Percentiles rank a stretch among this genome's conserved stretches.
These are phyloP conservation scores for Antheraea yamamai DNA, from an alignment of 2,888 invertebrate genomes.

Conservation along the genomic window DNA sequence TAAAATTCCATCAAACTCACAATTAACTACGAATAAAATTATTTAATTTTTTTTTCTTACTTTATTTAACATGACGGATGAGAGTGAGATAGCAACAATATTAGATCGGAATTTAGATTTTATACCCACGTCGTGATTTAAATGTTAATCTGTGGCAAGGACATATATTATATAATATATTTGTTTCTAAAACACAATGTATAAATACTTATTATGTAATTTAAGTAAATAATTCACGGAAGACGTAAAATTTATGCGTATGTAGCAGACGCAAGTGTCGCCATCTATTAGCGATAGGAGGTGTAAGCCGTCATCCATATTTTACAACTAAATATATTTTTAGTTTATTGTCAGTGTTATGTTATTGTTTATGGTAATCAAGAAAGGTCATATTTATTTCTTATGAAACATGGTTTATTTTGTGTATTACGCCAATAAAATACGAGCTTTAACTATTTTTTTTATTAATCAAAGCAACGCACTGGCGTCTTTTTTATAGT, in stretches of 20 bases:
- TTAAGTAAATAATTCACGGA: not conserved
- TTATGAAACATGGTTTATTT: not conserved
- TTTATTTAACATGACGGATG: not conserved
- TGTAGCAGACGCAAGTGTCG: not conserved
- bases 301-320: not conserved
- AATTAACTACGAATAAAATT: not conserved
- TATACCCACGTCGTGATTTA: not conserved
- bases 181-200: not conserved
- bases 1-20: not conserved
- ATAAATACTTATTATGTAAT: not conserved
- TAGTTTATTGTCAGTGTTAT: not conserved
- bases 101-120: not conserved
- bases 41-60: not conserved
- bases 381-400: not conserved
- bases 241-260: not conserved
- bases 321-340: not conserved
- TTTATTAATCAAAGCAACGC: no score
- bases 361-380: not conserved
- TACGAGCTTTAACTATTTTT: no score
- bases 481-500: no score
- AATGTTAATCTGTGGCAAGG: not conserved
- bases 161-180: not conserved
- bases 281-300: not conserved
- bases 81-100: slow-evolving; percentile 7
- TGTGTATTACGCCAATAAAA: no score